Evolutionary conservation across 92 coral and sea anemone genomes (phyloP), one percentile per base, ranked within the genome.

Genomic region (Siderastrea siderea): DNA sequence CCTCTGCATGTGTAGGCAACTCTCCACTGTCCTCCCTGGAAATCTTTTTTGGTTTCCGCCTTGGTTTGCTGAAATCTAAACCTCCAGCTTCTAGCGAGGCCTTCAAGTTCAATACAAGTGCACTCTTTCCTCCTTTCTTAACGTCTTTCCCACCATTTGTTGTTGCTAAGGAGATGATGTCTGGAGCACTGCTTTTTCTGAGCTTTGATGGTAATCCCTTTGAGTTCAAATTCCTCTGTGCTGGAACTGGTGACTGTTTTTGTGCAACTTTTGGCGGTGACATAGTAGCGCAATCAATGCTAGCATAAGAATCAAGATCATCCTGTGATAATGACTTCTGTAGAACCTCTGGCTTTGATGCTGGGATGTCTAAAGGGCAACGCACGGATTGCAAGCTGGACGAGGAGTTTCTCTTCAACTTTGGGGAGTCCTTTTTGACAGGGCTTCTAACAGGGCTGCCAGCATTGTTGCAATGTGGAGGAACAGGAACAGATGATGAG

Each of bases 31-130:
- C 95, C 16, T 87, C 98, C 64, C 55, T 66, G 13, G 90, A 73
- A 2, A 63, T 53, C 58, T 71, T 93, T 60, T 80, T 76, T 2
- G 91, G 84, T 75, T 87, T 83, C 19, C 91, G 86, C 47, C 49
- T 89, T 52, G 90, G 89, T 68, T 91, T 95, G 38, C 57, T 82
- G 71, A 95, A 80, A 74, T 91, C 94, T 16, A 95, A 71, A 7
- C 98, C 98, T 77, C 96, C 98, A 4, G 96, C 98, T 52, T 88
- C 92, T 4, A 95, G 91, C 14, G 98, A 91, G 14, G 96, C 96
- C 75, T 91, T 94, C 16, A 91, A 92, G 86, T 93, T 93, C 45
- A 90, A 91, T n/a, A 95, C 93, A 17, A 89, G 81, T 47, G 74
- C 85, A 19, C 75, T 66, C 65, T 66, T 82, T 45, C 89, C 89